Evolutionary conservation across 2,113 vertebrate genomes (phyloP).

Genomic region (Catharus bicknelli): DNA sequence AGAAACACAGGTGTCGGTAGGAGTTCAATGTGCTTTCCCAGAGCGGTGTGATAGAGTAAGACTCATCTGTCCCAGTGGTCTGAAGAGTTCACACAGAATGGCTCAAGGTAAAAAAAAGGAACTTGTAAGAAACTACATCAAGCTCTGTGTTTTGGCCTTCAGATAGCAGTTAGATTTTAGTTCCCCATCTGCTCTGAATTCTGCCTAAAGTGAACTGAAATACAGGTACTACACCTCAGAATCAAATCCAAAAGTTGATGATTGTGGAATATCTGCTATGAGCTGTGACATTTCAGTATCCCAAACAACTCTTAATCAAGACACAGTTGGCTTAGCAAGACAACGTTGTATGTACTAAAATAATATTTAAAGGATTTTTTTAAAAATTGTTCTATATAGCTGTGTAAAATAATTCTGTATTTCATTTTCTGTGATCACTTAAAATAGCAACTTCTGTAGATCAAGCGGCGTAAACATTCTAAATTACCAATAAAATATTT

Average conservation of each 20-base stretch:
- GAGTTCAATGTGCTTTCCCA: accelerated
- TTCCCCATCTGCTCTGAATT: background rate
- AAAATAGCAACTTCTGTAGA: slow-evolving; percentile 35
- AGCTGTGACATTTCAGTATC: background rate
- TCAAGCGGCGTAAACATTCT: slow-evolving; percentile 55
- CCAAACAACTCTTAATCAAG: background rate
- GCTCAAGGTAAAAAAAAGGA: background rate
- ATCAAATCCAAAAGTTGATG: background rate
- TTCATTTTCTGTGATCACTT: slow-evolving; percentile 50
- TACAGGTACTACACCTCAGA: background rate
- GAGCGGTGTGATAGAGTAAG: background rate
- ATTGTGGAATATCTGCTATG: background rate
- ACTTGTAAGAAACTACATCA: background rate
- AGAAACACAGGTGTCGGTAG: background rate
- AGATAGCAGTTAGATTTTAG: background rate
- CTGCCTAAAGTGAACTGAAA: background rate
- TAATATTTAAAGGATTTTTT: background rate
- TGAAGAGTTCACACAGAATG: background rate
- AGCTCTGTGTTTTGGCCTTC: background rate
- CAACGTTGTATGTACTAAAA: slow-evolving; percentile 20
- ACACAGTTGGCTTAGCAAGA: slow-evolving; percentile 2
- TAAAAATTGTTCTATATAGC: slow-evolving; percentile 39
- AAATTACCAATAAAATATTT: slow-evolving; percentile 71
- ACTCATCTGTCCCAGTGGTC: background rate
- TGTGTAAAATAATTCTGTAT: slow-evolving; percentile 62